Evolutionary conservation across 2,888 invertebrate genomes (phyloP).

Genomic region (Arctia plantaginis): DNA sequence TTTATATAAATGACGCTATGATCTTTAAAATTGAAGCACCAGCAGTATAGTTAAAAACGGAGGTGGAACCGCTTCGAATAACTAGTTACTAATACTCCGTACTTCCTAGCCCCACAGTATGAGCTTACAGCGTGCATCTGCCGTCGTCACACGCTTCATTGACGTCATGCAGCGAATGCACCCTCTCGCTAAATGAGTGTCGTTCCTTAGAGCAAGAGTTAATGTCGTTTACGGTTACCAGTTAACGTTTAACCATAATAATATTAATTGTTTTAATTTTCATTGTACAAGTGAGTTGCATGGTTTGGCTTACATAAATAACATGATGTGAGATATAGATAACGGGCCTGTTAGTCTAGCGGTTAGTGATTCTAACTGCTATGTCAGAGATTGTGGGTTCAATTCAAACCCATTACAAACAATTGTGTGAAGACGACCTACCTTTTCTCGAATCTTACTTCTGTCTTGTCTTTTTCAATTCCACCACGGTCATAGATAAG

Average conservation of each 20-base stretch:
- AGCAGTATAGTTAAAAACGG: too few species aligned
- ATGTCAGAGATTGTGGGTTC: too few species aligned
- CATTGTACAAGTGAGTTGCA: neutral
- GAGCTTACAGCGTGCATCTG: slow-evolving; percentile 14
- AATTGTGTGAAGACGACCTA: too few species aligned
- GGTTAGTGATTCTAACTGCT: too few species aligned
- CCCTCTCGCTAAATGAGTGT: slow-evolving; percentile 6
- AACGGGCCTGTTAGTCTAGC: too few species aligned
- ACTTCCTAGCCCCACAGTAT: slow-evolving; percentile 5
- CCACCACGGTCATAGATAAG: too few species aligned
- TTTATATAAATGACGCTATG: too few species aligned
- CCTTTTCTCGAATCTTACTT: too few species aligned
- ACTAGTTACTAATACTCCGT: neutral
- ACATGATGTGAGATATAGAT: too few species aligned
- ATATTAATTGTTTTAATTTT: neutral
- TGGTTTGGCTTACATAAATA: neutral
- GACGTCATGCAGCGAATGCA: slow-evolving; percentile 13
- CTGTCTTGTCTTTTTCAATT: too few species aligned
- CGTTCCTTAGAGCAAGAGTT: neutral
- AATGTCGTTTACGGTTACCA: neutral
- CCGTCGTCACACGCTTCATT: slow-evolving; percentile 14
- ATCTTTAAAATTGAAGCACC: too few species aligned
- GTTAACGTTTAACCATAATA: neutral
- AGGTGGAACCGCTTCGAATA: neutral
- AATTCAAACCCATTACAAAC: too few species aligned